Conservation (phyloP, 2,797 vertebrate species). For the Notolabrus celidotus region DNA sequence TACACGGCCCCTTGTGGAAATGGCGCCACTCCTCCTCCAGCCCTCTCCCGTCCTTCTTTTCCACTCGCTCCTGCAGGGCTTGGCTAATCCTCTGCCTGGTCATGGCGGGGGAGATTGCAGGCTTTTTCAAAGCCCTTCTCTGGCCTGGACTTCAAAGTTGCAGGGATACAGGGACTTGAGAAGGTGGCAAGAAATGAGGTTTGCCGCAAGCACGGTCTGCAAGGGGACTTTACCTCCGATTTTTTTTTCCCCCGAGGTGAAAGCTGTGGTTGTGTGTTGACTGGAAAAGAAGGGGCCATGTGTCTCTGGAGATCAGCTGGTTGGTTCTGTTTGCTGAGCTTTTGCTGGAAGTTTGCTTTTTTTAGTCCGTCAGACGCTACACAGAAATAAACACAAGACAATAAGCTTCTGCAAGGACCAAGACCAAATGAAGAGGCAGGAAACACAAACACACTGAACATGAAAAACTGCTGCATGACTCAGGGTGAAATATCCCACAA, state of each 20-base stretch:
- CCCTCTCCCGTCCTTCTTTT: constrained; percentile 66
- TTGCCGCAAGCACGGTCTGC: constrained; percentile 39
- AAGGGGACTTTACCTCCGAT: constrained; percentile 55
- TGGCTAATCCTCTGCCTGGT: constrained; percentile 81
- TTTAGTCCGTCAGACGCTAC: constrained; percentile 1
- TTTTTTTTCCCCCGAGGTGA: constrained; percentile 51
- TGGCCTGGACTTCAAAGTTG: constrained; percentile 84
- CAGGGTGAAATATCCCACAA: too few relatives aligned
- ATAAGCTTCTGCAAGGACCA: background rate
- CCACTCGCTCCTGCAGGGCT: constrained; percentile 71
- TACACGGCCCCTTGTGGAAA: constrained; percentile 67
- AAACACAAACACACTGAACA: background rate
- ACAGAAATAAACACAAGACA: background rate
- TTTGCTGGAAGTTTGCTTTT: constrained; percentile 36
- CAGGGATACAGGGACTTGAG: constrained; percentile 64
- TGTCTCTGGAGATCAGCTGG: constrained; percentile 21
- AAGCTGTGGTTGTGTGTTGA: constrained; percentile 40
- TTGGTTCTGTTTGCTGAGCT: constrained; percentile 25
- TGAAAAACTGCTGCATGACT: background rate
- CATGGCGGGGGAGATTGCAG: constrained; percentile 78
- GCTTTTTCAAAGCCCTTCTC: constrained; percentile 76
- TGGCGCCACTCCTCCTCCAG: constrained; percentile 58
- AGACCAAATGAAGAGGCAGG: background rate
- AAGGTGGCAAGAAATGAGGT: constrained; percentile 71
- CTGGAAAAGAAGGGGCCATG: background rate